phyloP scores from a whole-genome alignment of 1,140 invertebrate species.

The Drosophila nikananu region DNA sequence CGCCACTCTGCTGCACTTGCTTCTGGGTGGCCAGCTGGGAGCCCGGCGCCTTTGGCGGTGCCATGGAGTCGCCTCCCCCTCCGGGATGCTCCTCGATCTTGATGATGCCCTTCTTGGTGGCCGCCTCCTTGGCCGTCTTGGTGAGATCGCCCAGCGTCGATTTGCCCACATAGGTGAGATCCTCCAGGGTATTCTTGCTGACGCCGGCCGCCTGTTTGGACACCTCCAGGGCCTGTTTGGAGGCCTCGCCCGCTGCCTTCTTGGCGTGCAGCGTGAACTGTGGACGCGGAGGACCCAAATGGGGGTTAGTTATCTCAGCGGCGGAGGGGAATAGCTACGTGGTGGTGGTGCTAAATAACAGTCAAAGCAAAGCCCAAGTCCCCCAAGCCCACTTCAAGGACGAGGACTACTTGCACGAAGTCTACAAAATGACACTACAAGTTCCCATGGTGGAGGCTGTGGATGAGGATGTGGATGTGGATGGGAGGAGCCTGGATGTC shows the following conservation, averaged over 20 bases:
- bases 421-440: constrained; percentile 17
- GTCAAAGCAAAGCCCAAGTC: constrained; percentile 9
- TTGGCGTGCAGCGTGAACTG: constrained; percentile 94
- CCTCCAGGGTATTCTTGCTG: constrained; percentile 94
- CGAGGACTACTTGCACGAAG: not conserved
- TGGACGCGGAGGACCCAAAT: constrained; percentile 4
- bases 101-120: constrained; percentile 93
- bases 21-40: constrained; percentile 85
- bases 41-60: constrained; percentile 43
- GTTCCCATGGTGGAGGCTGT: constrained; percentile 20
- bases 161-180: constrained; percentile 94
- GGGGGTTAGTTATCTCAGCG: not conserved
- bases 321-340: constrained; percentile 2
- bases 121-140: constrained; percentile 95
- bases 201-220: constrained; percentile 94
- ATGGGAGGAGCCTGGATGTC: not conserved
- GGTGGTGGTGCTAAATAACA: constrained; percentile 23
- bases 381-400: not conserved
- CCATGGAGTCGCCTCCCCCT: constrained; percentile 16
- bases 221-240: constrained; percentile 93
- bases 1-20: constrained; percentile 79
- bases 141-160: constrained; percentile 95
- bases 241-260: constrained; percentile 94
- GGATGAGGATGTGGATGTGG: constrained; percentile 27
- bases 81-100: constrained; percentile 86